Percentiles rank a stretch among this genome's conserved stretches.
Conservation (phyloP, 2,113 vertebrate genomes). For the Reinhardtius hippoglossoides region DNA sequence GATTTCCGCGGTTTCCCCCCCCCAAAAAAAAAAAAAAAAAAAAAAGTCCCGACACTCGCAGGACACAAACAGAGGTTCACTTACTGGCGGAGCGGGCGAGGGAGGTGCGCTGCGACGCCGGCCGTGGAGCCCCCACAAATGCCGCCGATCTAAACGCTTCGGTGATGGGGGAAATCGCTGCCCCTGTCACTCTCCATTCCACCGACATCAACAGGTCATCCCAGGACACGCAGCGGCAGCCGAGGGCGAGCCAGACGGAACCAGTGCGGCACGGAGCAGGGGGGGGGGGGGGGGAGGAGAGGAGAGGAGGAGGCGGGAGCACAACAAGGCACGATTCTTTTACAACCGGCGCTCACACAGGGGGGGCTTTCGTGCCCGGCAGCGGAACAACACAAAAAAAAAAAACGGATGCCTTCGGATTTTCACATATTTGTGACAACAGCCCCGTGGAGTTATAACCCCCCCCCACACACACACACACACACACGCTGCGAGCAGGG, state of each 20-base stretch:
- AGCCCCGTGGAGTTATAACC: slow-evolving; percentile 41
- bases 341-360: slow-evolving; percentile 45
- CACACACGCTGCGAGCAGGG: not conserved
- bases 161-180: slow-evolving; percentile 78
- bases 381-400: slow-evolving; percentile 40
- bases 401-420: slow-evolving; percentile 34
- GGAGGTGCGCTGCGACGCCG: slow-evolving; percentile 62
- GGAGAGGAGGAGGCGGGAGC: slow-evolving; percentile 25
- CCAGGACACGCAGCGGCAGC: slow-evolving; percentile 84
- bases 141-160: slow-evolving; percentile 76
- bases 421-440: slow-evolving; percentile 53
- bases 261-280: slow-evolving; percentile 77
- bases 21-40: slow-evolving; percentile 2
- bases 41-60: not conserved
- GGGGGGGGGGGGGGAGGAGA: slow-evolving; percentile 22
- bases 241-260: slow-evolving; percentile 85
- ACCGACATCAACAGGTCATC: slow-evolving; percentile 89
- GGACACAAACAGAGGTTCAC: slow-evolving; percentile 32
- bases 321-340: slow-evolving; percentile 74
- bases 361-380: slow-evolving; percentile 24
- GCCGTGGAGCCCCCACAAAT: slow-evolving; percentile 54
- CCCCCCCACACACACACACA: too few relatives aligned
- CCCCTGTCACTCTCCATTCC: slow-evolving; percentile 83
- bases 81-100: slow-evolving; percentile 69
- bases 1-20: slow-evolving; percentile 56